Base-by-base conservation (phyloP, 2,888 invertebrate species). In the Lucinisca nassula region DNA sequence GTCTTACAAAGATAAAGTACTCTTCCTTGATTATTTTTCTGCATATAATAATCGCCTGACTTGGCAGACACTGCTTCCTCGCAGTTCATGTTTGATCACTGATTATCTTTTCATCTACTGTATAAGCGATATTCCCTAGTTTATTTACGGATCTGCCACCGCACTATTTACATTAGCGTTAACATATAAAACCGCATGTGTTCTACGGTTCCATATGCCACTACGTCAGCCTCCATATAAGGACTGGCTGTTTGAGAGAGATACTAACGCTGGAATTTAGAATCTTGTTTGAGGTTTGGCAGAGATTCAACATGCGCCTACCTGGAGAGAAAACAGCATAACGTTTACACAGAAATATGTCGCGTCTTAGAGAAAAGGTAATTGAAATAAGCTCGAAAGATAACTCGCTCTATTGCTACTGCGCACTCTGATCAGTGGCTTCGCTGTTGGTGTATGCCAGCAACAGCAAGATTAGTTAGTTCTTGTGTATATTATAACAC, bases 191-290 rank as follows among this genome's bases (percentile, higher is more conserved):
- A 67, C 67, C 67, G 17, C 67, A 67, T 35, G 67, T 67, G 67
- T 67, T 67, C 6, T 67, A 30, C 61, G 61, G 30, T 61, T 27
- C 61, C 40, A 37, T 37, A 12, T 74, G 27, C 12, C 30, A 74
- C 74, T 40, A 38, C 74, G 74, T 27, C 74, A 74, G 74, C 24
- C 74, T 74, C 74, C 74, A 74, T 24, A 74, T 45, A 74, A 74
- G 74, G 74, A 8, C 45, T 45, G 74, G 40, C 45, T 27, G 74
- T 49, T 24, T 24, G 45, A 67, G 32, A 67, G 27, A 67, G 32
- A 17, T 1, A 3, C 35, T 1, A 17, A 17, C 21, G 67, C 21
- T 67, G 67, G 67, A 67, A 67, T 67, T 24, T 30, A 37, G 10
- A 72, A 10, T 73, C 73, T 30, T 73, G 40, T 27, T 51, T 12